Conservation (phyloP, 2,888 invertebrate species). For the Drosophila merina region DNA sequence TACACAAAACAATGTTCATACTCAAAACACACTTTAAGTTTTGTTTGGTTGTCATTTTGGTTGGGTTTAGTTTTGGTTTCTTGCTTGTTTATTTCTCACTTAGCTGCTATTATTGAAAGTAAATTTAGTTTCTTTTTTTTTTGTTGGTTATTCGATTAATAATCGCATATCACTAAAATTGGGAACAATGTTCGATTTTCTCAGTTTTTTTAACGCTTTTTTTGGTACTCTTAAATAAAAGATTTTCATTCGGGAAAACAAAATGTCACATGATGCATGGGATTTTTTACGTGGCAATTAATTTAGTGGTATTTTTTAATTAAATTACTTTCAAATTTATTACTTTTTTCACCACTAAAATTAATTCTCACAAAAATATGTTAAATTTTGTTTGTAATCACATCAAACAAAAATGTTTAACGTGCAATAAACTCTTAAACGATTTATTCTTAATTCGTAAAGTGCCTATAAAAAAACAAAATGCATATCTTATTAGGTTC, state of each 20-base stretch:
- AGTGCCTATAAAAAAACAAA: conserved; percentile 40
- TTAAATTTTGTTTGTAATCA: conserved; percentile 11
- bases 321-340: too few species aligned
- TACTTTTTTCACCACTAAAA: conserved; percentile 27
- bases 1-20: conserved; percentile 84
- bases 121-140: conserved; percentile 22
- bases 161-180: conserved; percentile 81
- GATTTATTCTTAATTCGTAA: conserved; percentile 25
- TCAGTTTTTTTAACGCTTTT: conserved; percentile 35
- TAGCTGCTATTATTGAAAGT: conserved; percentile 45
- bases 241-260: conserved; percentile 4
- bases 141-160: conserved; percentile 25
- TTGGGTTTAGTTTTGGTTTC: conserved; percentile 29
- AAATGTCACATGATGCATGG: conserved; percentile 24
- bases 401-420: conserved; percentile 35
- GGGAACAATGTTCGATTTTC: conserved; percentile 81
- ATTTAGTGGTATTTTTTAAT: conserved; percentile 12
- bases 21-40: conserved; percentile 84
- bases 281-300: conserved; percentile 9
- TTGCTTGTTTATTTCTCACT: conserved; percentile 40
- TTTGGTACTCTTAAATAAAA: conserved; percentile 14
- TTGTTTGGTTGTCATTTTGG: conserved; percentile 44
- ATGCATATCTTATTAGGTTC: conserved; percentile 27
- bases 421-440: conserved; percentile 23
- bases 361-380: conserved; percentile 14